A percentile compares a stretch with the other conserved stretches of the same genome.
Conservation (phyloP, 2,113 vertebrate genomes). For the Abramis brama region DNA sequence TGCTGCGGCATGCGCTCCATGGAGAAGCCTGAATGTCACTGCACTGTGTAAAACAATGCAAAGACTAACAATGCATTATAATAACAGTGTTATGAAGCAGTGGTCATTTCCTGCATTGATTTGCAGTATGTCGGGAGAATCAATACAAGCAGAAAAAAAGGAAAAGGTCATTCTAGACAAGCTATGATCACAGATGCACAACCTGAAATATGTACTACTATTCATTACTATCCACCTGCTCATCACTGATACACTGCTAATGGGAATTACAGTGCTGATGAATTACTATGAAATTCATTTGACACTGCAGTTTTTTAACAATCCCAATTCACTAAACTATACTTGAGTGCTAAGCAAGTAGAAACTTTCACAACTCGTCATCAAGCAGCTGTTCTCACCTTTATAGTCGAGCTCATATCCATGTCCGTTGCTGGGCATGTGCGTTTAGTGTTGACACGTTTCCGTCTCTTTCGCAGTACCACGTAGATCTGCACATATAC, state of each 20-base stretch:
- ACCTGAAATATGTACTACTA: not conserved
- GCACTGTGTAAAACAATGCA: conserved; percentile 8
- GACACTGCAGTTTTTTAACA: conserved; percentile 27
- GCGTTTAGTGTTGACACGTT: conserved; percentile 78
- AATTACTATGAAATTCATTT: not conserved
- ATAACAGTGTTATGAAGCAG: conserved; percentile 33
- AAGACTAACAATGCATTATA: conserved; percentile 1
- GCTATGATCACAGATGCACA: conserved; percentile 20
- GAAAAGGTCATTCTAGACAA: conserved; percentile 53
- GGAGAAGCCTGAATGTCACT: conserved; percentile 7
- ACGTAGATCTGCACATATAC: conserved; percentile 84
- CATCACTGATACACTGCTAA: not conserved
- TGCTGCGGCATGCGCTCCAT: not conserved
- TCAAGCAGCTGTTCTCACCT: conserved; percentile 64
- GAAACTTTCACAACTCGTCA: not conserved
- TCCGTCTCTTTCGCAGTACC: conserved; percentile 77
- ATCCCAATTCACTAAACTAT: not conserved
- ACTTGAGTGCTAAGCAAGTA: conserved; percentile 12
- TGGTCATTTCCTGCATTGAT: conserved; percentile 61
- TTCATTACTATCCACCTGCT: not conserved
- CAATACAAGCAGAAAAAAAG: conserved; percentile 57
- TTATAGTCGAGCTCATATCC: conserved; percentile 67
- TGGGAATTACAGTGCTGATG: conserved; percentile 19
- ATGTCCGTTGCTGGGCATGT: conserved; percentile 60
- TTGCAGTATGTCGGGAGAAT: conserved; percentile 59